Base-by-base conservation (phyloP, 92 coral and sea anemone species). In the Scolanthus callimorphus region DNA sequence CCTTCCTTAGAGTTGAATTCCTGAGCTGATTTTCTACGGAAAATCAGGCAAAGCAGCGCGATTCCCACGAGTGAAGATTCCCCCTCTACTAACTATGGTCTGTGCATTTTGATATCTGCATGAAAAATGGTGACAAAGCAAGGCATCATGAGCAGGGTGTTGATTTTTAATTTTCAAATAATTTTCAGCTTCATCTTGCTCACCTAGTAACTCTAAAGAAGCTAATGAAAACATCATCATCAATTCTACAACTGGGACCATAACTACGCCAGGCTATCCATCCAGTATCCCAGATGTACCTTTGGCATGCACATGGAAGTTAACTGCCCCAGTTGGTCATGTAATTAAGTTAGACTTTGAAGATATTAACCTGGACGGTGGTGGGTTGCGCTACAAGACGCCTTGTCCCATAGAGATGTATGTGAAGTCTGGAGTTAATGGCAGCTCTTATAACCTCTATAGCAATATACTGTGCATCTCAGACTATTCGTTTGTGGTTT, bases 261-360 rank as follows among this genome's bases (percentile, higher is more conserved):
- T 79, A 41, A 21, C 52, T 1, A 57, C 62, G 24, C 74, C 85
- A 0, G 85, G 79, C 45, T 79, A 61, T 28, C 85, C 85, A 12
- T 41, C 65, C 9, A 39, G 21, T 21, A 43, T 63, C 45, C 85
- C 85, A 17, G 3, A 1, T n/a, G 19, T 25, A 17, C 17, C 69
- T 19, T 30, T 65, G 3, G 4, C 47, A 17, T 79, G 85, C 46
- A 26, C 39, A 17, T 79, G 85, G 85, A 56, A 62, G 45, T 31
- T 79, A 2, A 41, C 49, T 3, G 74, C 70, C 20, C 75, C 75
- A 9, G 49, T 31, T 24, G 75, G 75, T n/a, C 67, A 71, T 3
- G 70, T 79, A 8, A 27, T 79, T 29, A 69, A 62, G 27, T 17
- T 79, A 25, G 74, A 71, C 19, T n/a, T n/a, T n/a, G n/a, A n/a